Conservation (phyloP, 2,888 invertebrate genomes). For the Scaptomyza tumidula region DNA sequence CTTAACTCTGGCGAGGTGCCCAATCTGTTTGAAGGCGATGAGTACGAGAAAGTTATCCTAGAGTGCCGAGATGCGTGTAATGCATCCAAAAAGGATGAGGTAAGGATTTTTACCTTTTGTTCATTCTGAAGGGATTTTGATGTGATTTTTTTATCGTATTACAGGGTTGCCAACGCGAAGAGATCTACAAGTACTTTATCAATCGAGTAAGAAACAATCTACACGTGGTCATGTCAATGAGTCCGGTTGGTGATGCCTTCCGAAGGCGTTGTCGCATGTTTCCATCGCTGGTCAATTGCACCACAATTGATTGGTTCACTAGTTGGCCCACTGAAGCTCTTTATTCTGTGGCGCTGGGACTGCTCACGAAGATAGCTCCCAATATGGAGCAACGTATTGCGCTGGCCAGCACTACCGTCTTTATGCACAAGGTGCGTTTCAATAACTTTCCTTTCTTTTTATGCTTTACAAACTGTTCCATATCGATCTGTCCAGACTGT, state of each 20-base stretch:
- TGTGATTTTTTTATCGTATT: neutral
- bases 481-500: slow-evolving; percentile 87
- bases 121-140: neutral
- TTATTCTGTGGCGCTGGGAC: slow-evolving; percentile 91
- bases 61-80: slow-evolving; percentile 90
- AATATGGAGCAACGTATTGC: slow-evolving; percentile 85
- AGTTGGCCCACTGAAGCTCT: slow-evolving; percentile 96
- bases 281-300: slow-evolving; percentile 96
- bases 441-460: neutral
- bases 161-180: slow-evolving; percentile 88
- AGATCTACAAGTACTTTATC: slow-evolving; percentile 93
- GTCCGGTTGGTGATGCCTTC: slow-evolving; percentile 95
- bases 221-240: slow-evolving; percentile 95
- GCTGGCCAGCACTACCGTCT: slow-evolving; percentile 88
- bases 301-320: slow-evolving; percentile 97
- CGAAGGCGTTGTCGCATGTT: slow-evolving; percentile 96
- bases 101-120: neutral
- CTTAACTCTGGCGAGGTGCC: slow-evolving; percentile 97
- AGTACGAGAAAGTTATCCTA: slow-evolving; percentile 92
- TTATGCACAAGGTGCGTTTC: slow-evolving; percentile 88
- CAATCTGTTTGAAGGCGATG: slow-evolving; percentile 94
- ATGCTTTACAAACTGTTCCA: neutral
- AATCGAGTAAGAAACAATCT: slow-evolving; percentile 92
- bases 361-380: slow-evolving; percentile 87
- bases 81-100: slow-evolving; percentile 73